Evolutionary conservation across 2,113 vertebrate species (phyloP).

Genomic region (Abramis brama): DNA sequence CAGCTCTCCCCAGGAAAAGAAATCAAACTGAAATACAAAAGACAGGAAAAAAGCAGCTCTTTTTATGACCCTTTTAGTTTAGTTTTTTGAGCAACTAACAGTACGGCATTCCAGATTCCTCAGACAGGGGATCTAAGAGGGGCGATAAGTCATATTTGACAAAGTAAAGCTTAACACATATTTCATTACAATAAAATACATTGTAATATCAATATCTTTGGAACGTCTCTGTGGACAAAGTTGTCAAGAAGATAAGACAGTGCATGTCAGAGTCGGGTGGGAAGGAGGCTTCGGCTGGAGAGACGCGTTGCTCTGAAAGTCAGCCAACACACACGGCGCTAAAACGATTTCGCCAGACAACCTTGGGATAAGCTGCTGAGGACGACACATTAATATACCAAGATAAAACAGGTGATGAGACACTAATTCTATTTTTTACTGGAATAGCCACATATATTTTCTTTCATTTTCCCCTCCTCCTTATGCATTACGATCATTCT

Average conservation of each 20-base stretch:
- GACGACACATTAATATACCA: constrained; percentile 51
- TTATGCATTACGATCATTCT: background rate
- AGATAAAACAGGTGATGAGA: constrained; percentile 52
- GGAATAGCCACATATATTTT: constrained; percentile 31
- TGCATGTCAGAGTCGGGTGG: constrained; percentile 42
- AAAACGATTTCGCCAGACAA: constrained; percentile 43
- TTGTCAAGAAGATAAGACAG: constrained; percentile 51
- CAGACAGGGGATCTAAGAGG: constrained; percentile 41
- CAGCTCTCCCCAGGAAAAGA: background rate
- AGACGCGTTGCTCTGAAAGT: constrained; percentile 37
- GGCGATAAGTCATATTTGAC: constrained; percentile 44
- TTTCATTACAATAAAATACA: constrained; percentile 49
- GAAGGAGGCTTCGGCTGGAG: constrained; percentile 24
- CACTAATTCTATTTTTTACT: constrained; percentile 53
- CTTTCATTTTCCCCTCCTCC: constrained; percentile 9
- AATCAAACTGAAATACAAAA: constrained; percentile 39
- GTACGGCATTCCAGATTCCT: constrained; percentile 39
- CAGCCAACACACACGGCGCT: constrained; percentile 42
- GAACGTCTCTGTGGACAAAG: constrained; percentile 48
- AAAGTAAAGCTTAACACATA: constrained; percentile 37
- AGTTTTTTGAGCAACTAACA: constrained; percentile 33
- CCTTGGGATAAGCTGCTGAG: constrained; percentile 52
- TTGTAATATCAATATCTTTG: constrained; percentile 56
- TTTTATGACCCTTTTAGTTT: constrained; percentile 31
- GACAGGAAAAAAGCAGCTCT: background rate